Conservation (phyloP, 2,797 vertebrate genomes). For the Anguilla megastoma region DNA sequence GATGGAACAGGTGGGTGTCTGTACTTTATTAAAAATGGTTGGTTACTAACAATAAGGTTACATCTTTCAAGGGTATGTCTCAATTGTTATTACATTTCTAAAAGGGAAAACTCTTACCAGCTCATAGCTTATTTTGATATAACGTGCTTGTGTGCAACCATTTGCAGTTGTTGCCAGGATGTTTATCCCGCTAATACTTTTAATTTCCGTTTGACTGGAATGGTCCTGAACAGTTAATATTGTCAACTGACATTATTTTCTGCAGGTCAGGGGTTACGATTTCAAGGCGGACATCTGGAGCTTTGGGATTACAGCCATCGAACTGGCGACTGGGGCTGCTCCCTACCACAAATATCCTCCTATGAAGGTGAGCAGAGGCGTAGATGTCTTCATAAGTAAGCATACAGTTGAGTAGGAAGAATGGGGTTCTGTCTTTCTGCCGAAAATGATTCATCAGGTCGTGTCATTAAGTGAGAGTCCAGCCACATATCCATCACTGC, state of each 20-base stretch:
- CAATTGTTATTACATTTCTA: neutral
- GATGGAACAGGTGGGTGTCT: slow-evolving; percentile 86
- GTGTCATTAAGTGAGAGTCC: neutral
- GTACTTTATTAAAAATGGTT: neutral
- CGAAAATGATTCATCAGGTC: neutral
- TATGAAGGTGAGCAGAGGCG: slow-evolving; percentile 80
- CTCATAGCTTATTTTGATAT: neutral
- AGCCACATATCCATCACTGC: too few relatives aligned
- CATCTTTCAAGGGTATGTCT: neutral
- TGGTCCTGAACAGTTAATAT: neutral
- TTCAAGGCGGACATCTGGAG: slow-evolving; percentile 98
- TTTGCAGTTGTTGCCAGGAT: neutral
- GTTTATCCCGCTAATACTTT: neutral
- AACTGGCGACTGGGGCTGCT: slow-evolving; percentile 89
- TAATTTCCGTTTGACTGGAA: neutral
- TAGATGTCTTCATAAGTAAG: neutral
- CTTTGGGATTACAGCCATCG: slow-evolving; percentile 95
- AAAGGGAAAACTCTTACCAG: neutral
- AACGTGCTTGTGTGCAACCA: neutral
- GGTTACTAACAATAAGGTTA: too few relatives aligned
- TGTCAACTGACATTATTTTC: slow-evolving; percentile 27
- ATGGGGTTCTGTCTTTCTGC: neutral
- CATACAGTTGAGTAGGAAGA: neutral
- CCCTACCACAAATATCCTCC: slow-evolving; percentile 96
- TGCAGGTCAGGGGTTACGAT: slow-evolving; percentile 89